Conservation (phyloP, 2,797 vertebrate genomes). For the Adrianichthys oophorus region DNA sequence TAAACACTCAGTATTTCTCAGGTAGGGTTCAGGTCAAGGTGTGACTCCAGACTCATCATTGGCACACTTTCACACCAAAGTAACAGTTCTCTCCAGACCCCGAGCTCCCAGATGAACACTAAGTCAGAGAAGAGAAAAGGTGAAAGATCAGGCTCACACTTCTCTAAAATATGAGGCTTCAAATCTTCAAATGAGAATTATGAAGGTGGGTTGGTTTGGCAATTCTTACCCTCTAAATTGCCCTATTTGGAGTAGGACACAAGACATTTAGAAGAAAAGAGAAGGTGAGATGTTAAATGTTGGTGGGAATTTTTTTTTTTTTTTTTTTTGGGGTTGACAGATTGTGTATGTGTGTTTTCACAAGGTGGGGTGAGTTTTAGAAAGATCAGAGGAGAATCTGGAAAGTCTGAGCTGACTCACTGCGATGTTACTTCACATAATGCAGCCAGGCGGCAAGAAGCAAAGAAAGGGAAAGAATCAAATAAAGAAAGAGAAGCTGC, state of each 20-base stretch:
- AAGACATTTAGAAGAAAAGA: slow-evolving; percentile 35
- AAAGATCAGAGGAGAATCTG: slow-evolving; percentile 60
- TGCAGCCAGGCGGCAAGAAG: slow-evolving; percentile 14
- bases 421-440: slow-evolving; percentile 52
- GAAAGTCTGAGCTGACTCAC: slow-evolving; percentile 75
- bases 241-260: slow-evolving; percentile 44
- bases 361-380: slow-evolving; percentile 37
- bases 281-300: slow-evolving; percentile 54
- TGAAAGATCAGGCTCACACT: slow-evolving; percentile 61
- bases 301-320: slow-evolving; percentile 44
- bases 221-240: slow-evolving; percentile 1
- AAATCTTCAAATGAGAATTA: slow-evolving; percentile 20
- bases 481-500: slow-evolving; percentile 14
- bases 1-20: slow-evolving; percentile 67
- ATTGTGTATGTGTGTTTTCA: slow-evolving; percentile 23
- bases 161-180: slow-evolving; percentile 56
- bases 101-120: slow-evolving; percentile 29
- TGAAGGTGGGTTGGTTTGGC: background rate
- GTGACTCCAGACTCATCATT: slow-evolving; percentile 37
- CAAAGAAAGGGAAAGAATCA: slow-evolving; percentile 11
- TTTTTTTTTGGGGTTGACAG: slow-evolving; percentile 32
- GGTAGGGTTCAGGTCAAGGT: slow-evolving; percentile 32
- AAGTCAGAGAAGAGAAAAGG: slow-evolving; percentile 51
- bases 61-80: slow-evolving; percentile 64
- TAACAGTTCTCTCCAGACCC: slow-evolving; percentile 48